Base-by-base conservation (phyloP, 2,888 invertebrate genomes). In the Ichneumoninae sp. region DNA sequence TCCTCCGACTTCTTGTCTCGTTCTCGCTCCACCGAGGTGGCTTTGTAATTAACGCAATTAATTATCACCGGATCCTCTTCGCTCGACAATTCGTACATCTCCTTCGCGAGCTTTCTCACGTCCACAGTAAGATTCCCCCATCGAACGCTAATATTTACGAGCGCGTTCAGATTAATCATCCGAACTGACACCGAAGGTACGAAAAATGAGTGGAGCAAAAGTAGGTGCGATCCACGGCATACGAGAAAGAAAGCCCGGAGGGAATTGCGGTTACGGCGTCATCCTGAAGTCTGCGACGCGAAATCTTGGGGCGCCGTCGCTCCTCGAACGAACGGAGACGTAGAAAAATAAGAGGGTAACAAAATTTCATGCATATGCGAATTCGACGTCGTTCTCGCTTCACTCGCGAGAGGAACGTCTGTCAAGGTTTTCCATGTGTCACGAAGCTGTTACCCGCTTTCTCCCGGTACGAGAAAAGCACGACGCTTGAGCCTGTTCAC, bases 311-410 rank as follows among this genome's bases (percentile, higher is more conserved):
- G 65, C 44, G 71, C 22, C 22, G 57, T 70, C 36, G 44, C 60
- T 50, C n/a, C 50, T 19, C 19, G 30, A 13, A 13, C 40, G 22
- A 30, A 22, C n/a, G 19, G 13, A 16, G 57, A 62, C 44, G 50
- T 52, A n/a, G 26, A 47, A 6, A 16, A 30, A 44, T 65, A 60
- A 70, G 47, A 52, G 8, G 69, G 60, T 62, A 40, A 60, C 72
- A 19, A 80, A 68, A 71, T 65, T 60, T 26, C 68, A 69, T 77
- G 80, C 60, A 72, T 80, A 84, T 65, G 68, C 71, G 71, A 72
- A n/a, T 44, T 54, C n/a, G 47, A 60, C 52, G 79, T 44, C 71
- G 57, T 50, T 54, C 33, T 7, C 3, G 50, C 40, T 69, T 40
- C 2, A 7, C 65, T 79, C 52, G 13, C 26, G 68, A 77, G 19